These are phyloP conservation scores for Thunnus thynnus DNA, from an alignment of 2,113 vertebrate genomes.

Conservation along the genomic window DNA sequence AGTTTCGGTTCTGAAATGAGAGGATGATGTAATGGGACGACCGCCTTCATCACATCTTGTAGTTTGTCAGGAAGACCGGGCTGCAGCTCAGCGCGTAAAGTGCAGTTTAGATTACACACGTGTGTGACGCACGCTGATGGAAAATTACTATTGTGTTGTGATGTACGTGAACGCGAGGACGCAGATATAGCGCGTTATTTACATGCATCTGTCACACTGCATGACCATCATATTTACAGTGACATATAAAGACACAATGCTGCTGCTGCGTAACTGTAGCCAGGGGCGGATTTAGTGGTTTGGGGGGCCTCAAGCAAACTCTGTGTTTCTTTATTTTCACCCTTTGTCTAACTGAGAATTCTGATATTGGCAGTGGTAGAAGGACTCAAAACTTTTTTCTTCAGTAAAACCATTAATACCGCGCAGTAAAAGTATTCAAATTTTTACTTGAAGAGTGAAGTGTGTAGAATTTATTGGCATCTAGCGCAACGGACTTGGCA, in stretches of 20 bases:
- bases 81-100: slow-evolving; percentile 19
- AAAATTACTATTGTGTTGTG: slow-evolving; percentile 11
- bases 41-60: neutral
- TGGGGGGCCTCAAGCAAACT: too few species aligned
- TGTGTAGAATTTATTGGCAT: too few species aligned
- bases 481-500: too few species aligned
- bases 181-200: neutral
- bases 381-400: too few species aligned
- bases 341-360: too few species aligned
- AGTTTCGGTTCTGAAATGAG: slow-evolving; percentile 20
- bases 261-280: neutral
- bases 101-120: slow-evolving; percentile 31
- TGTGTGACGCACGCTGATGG: slow-evolving; percentile 21
- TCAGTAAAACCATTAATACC: too few species aligned
- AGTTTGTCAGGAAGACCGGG: neutral
- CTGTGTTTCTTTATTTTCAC: too few species aligned
- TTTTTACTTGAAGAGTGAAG: too few species aligned
- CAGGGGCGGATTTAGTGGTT: too few species aligned
- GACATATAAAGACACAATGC: neutral
- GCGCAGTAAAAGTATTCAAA: too few species aligned
- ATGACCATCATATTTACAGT: neutral
- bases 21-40: slow-evolving; percentile 13
- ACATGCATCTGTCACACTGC: neutral
- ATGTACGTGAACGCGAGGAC: neutral
- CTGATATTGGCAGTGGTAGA: too few species aligned